A percentile compares a stretch with the other conserved stretches of the same genome.
These are phyloP conservation scores for Eristalinus sepulchralis DNA, from an alignment of 2,888 invertebrate genomes.

Conservation along the genomic window DNA sequence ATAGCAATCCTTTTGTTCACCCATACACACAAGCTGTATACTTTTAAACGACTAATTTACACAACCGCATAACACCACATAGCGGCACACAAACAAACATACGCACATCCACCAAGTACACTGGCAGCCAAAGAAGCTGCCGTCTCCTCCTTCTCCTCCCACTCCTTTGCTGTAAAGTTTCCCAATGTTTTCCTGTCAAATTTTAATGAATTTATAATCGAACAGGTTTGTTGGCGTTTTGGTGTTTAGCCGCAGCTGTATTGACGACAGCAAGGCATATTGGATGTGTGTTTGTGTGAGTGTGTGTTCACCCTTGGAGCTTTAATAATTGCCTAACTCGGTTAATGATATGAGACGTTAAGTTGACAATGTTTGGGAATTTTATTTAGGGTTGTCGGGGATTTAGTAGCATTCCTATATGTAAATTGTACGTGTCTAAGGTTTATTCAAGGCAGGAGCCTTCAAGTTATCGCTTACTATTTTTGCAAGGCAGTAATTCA, in stretches of 20 bases:
- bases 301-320: constrained; percentile 13
- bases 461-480: constrained; percentile 11
- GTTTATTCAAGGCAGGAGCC: not conserved
- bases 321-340: constrained; percentile 55
- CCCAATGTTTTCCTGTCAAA: constrained; percentile 67
- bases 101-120: constrained; percentile 3
- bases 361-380: constrained; percentile 35
- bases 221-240: constrained; percentile 64
- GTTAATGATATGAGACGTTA: constrained; percentile 61
- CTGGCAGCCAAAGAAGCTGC: not conserved
- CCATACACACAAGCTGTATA: constrained; percentile 37
- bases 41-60: constrained; percentile 69
- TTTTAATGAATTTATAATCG: constrained; percentile 70
- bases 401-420: constrained; percentile 24
- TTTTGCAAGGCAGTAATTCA: constrained; percentile 38
- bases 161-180: constrained; percentile 55
- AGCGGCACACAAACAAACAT: not conserved
- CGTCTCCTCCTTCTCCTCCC: not conserved
- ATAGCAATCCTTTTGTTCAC: constrained; percentile 56
- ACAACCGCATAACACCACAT: constrained; percentile 55
- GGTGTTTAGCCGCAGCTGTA: constrained; percentile 51
- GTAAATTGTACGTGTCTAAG: not conserved
- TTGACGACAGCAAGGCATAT: constrained; percentile 24
- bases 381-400: constrained; percentile 31
- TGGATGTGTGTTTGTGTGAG: not conserved